phyloP scores from a whole-genome alignment of 2,888 invertebrate genomes.

The Lycocerus yunnanus region DNA sequence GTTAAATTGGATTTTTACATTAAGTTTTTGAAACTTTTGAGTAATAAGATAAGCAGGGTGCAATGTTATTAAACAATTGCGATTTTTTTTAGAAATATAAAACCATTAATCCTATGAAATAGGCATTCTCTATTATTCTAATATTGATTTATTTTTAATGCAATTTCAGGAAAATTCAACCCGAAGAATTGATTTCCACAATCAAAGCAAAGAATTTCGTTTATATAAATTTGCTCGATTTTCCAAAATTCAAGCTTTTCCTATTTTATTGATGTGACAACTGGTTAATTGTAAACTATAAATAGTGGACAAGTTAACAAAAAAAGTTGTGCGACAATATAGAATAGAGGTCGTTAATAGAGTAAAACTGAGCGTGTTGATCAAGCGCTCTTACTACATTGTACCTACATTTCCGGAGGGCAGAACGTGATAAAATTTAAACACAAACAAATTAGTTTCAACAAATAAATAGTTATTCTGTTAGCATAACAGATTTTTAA shows the following conservation, averaged over 20 bases:
- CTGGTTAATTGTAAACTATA: background rate
- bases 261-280: background rate
- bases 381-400: background rate
- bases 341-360: background rate
- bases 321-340: background rate
- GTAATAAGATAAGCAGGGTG: background rate
- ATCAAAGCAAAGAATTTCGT: background rate
- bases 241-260: background rate
- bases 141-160: background rate
- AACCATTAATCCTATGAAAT: background rate
- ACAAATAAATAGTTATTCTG: background rate
- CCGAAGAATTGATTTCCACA: background rate
- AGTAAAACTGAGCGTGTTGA: background rate
- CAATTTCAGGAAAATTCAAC: background rate
- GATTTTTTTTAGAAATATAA: background rate
- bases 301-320: background rate
- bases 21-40: background rate
- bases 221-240: background rate
- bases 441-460: background rate
- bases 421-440: slow-evolving; percentile 4
- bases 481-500: background rate
- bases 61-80: background rate
- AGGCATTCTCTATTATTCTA: background rate
- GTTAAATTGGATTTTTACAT: background rate
- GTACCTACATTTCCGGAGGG: background rate